Base-by-base conservation (phyloP, 2,797 vertebrate genomes). In the Esox masquinongy region DNA sequence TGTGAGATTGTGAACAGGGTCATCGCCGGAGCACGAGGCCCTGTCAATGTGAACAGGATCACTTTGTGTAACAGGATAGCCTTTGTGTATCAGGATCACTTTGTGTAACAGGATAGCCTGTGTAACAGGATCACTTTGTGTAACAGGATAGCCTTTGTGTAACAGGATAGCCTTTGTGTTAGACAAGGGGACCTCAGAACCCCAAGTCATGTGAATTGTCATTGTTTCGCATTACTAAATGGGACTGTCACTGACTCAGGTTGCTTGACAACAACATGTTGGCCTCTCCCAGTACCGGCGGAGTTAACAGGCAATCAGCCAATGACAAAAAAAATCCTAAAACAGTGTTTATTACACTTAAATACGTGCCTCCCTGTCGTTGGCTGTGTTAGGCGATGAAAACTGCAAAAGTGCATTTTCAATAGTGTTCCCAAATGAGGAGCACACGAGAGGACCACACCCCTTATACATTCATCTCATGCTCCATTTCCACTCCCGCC, bases 141-240 rank as follows among this genome's bases (percentile, higher is more conserved):
- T 31, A 31, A 31, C 29, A 31, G 29, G 29, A 31, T 31, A 1
- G 3, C 29, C 29, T 73, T 81, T 77, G 71, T 74, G 70, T 76
- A 80, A 88, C 87, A 87, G 89, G 80, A 80, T 75, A 77, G 78
- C 79, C 81, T 84, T 90, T 90, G 90, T 88, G 80, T 80, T 63
- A 0, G 15, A 74, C 26, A 17, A 71, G 77, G 79, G 74, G 80
- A 73, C 76, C 17, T 26, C 75, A 71, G 80, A 68, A 76, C 82
- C 85, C 47, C 53, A 77, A 89, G 87, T 90, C 89, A 86, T 89
- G 84, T 86, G 87, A 90, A 83, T 83, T 89, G 90, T 80, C 88
- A 90, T 80, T 72, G 77, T 85, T 90, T 85, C 88, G 86, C 87
- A 90, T 49, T 64, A 16, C 70, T 4, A 70, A 19, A 53, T 53